Percentiles rank a stretch among this genome's conserved stretches.
phyloP scores from a whole-genome alignment of 2,113 vertebrate species.

The Vidua chalybeata region DNA sequence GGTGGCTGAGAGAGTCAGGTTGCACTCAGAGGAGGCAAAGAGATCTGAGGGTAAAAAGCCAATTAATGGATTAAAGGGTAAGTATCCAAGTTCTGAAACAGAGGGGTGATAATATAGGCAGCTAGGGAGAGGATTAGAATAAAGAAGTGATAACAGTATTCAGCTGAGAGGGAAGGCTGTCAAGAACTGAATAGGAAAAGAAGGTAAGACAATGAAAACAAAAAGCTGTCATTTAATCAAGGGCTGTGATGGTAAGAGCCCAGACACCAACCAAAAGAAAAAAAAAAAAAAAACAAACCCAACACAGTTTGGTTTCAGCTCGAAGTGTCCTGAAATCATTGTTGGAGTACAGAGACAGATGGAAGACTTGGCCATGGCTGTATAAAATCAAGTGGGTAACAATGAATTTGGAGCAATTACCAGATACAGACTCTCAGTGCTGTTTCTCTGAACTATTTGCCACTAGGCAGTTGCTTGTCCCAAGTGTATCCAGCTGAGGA shows the following conservation, averaged over 20 bases:
- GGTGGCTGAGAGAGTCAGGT: constrained; percentile 54
- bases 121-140: constrained; percentile 77
- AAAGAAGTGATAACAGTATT: constrained; percentile 83
- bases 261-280: neutral
- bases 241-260: constrained; percentile 57
- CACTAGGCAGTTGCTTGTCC: constrained; percentile 1
- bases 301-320: constrained; percentile 39
- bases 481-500: neutral
- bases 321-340: constrained; percentile 57
- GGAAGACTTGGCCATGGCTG: constrained; percentile 62
- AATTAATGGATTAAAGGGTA: constrained; percentile 79
- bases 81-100: constrained; percentile 71
- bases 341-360: constrained; percentile 62
- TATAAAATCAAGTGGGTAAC: constrained; percentile 56
- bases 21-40: constrained; percentile 44
- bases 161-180: constrained; percentile 76
- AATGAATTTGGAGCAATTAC: constrained; percentile 31
- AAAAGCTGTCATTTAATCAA: constrained; percentile 74
- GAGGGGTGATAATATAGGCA: constrained; percentile 79
- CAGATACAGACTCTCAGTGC: neutral
- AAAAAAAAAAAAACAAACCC: neutral
- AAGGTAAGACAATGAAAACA: constrained; percentile 75
- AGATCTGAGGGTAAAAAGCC: constrained; percentile 72
- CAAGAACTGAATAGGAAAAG: constrained; percentile 73
- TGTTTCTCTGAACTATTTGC: constrained; percentile 19